phyloP scores from a whole-genome alignment of 1,140 invertebrate genomes.

The Drosophila yakuba region DNA sequence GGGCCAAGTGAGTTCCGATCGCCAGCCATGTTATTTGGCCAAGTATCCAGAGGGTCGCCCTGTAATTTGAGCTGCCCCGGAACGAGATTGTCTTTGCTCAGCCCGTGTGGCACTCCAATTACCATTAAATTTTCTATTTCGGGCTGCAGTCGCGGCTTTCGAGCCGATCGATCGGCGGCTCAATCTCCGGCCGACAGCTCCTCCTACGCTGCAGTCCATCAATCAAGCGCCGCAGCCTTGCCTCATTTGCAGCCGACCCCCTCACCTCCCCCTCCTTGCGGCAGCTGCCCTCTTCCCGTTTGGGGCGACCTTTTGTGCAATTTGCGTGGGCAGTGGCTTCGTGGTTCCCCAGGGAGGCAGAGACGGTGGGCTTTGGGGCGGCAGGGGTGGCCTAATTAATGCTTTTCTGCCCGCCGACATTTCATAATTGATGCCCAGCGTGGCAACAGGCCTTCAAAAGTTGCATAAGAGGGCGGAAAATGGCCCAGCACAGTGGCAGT shows the following conservation, averaged over 20 bases:
- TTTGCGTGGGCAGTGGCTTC: conserved; percentile 14
- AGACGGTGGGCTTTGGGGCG: not conserved
- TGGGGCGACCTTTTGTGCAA: conserved; percentile 31
- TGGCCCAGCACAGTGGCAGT: too few species aligned
- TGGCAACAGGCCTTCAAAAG: not conserved
- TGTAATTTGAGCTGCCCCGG: conserved; percentile 15
- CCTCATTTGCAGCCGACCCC: not conserved
- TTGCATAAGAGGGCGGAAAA: not conserved
- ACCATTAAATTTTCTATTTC: not conserved
- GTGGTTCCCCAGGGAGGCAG: not conserved
- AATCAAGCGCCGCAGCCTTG: conserved; percentile 22
- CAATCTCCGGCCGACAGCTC: conserved; percentile 16
- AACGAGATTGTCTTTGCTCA: not conserved
- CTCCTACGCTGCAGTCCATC: conserved; percentile 21
- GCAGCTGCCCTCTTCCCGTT: not conserved
- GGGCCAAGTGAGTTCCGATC: conserved; percentile 23
- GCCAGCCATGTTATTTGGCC: not conserved
- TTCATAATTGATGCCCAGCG: conserved; percentile 31
- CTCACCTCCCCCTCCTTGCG: too few species aligned
- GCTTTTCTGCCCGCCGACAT: conserved; percentile 31
- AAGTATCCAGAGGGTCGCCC: not conserved
- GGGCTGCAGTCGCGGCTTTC: not conserved
- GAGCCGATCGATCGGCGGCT: conserved; percentile 17
- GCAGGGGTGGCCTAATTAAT: conserved; percentile 24
- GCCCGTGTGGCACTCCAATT: too few species aligned